Conservation (phyloP, 1,140 invertebrate species). For the Nomia melanderi region DNA sequence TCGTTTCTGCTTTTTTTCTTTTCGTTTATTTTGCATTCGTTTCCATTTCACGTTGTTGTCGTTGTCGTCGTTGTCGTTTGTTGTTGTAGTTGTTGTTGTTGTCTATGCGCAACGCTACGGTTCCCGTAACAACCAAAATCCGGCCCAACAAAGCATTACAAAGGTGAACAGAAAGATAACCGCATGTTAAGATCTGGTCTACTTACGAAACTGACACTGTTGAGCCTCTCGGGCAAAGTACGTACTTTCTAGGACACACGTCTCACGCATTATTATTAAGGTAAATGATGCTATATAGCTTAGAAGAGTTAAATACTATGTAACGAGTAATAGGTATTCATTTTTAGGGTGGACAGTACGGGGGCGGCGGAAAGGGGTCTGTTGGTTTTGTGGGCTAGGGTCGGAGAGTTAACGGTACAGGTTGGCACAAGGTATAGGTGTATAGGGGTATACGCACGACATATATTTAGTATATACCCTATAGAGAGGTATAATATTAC, state of each 20-base stretch:
- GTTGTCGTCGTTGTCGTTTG: background rate
- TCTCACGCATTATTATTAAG: slow-evolving; percentile 80
- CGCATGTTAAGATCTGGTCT: slow-evolving; percentile 75
- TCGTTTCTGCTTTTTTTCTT: background rate
- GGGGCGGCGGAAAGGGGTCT: no score
- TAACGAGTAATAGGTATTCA: slow-evolving; percentile 67
- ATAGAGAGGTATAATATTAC: slow-evolving; percentile 75
- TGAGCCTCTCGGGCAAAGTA: slow-evolving; percentile 78
- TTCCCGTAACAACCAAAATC: slow-evolving; percentile 70
- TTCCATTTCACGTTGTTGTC: background rate
- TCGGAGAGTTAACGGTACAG: slow-evolving; percentile 42
- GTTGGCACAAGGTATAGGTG: slow-evolving; percentile 65
- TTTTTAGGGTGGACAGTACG: background rate
- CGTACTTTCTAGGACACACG: slow-evolving; percentile 80
- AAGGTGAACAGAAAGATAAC: slow-evolving; percentile 51
- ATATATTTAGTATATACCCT: slow-evolving; percentile 78
- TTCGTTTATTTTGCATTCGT: background rate
- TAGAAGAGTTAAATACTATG: slow-evolving; percentile 78
- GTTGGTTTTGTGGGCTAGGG: no score
- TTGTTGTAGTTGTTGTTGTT: slow-evolving; percentile 5
- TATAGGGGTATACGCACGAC: slow-evolving; percentile 74
- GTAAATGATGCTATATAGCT: slow-evolving; percentile 76
- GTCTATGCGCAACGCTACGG: slow-evolving; percentile 45
- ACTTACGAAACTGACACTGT: slow-evolving; percentile 81
- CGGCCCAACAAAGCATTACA: slow-evolving; percentile 68